Evolutionary conservation across 2,113 vertebrate genomes (phyloP), one percentile per base, ranked within the genome.

Genomic region (Pseudorhombus dupliciocellatus): DNA sequence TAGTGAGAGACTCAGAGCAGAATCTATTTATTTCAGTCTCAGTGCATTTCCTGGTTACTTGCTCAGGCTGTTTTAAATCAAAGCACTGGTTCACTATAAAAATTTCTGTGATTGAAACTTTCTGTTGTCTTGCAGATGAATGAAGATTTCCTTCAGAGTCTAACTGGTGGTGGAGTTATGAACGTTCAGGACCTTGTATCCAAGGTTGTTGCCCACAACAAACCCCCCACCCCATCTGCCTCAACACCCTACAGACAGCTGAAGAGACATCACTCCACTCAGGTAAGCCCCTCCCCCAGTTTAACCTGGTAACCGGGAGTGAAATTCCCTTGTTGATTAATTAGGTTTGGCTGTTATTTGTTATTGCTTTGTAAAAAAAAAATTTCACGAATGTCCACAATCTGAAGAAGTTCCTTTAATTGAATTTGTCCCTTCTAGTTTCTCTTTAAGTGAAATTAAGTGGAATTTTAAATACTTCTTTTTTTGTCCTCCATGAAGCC

Each of bases 211-310:
- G 95, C 89, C 82, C 94, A 90, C 2, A 92, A 91, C 63, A 97
- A 95, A 77, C 92, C 94, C 0, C 89, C 95, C 1, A 94, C 95
- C 0, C 94, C 95, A 0, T 97, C 96, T 0, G 94, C 95, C 0
- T 98, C 97, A 0, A 98, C 97, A 0, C 97, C 97, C 0, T 98
- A 98, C 66, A 90, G 97, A 71, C 97, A 97, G 66, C 91, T 98
- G 8, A 98, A 99, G 66, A 92, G 97, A 1, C 95, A 94, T 69
- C 96, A 98, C 76, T 98, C 96, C 77, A 95, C 95, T 82, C 97
- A 98, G 95, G 97, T 98, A 89, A 5, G 11, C 42, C 42, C 15
- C 42, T 37, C 15, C 12, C 20, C 10, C 1, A 57, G 44, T 53
- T 68, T 16, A 20, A 20, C 4, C 2, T 57, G 10, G 18, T 66